Evolutionary conservation across 1,140 invertebrate species (phyloP).

Genomic region (Oryctes rhinoceros): DNA sequence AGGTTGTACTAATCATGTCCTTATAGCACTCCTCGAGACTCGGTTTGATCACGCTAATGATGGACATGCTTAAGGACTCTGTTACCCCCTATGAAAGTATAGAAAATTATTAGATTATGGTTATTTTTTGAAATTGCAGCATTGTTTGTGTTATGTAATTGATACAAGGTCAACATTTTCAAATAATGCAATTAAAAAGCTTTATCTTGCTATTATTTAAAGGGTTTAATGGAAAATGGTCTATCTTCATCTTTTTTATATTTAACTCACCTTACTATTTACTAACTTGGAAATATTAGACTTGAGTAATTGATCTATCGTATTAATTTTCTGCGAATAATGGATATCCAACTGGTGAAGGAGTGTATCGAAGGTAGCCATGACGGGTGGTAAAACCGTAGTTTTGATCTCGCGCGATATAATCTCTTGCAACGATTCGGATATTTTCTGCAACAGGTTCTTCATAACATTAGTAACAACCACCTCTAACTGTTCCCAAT

Average conservation of each 20-base stretch:
- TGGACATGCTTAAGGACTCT: conserved; percentile 74
- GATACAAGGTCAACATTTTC: no score
- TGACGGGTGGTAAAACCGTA: conserved; percentile 64
- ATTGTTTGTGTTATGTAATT: no score
- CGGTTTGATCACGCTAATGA: conserved; percentile 71
- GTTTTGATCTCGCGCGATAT: conserved; percentile 62
- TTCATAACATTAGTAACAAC: conserved; percentile 60
- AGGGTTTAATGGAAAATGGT: no score
- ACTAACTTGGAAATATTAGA: conserved; percentile 83
- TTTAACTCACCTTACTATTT: conserved; percentile 72
- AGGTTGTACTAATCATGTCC: conserved; percentile 75
- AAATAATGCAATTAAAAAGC: no score
- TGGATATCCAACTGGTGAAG: conserved; percentile 74
- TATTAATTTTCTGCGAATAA: conserved; percentile 73
- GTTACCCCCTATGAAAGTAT: conserved; percentile 69
- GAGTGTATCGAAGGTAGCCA: conserved; percentile 71
- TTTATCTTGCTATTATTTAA: no score
- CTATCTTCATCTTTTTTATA: neutral
- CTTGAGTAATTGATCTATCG: conserved; percentile 77
- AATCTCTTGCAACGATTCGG: conserved; percentile 62
- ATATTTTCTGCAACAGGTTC: conserved; percentile 61
- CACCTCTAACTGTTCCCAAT: conserved; percentile 64
- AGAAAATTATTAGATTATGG: conserved; percentile 13
- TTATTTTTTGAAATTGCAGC: no score
- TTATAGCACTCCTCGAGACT: conserved; percentile 76